These are phyloP conservation scores for Pomatorhinus ruficollis DNA, from an alignment of 2,113 vertebrate genomes.

Conservation along the genomic window DNA sequence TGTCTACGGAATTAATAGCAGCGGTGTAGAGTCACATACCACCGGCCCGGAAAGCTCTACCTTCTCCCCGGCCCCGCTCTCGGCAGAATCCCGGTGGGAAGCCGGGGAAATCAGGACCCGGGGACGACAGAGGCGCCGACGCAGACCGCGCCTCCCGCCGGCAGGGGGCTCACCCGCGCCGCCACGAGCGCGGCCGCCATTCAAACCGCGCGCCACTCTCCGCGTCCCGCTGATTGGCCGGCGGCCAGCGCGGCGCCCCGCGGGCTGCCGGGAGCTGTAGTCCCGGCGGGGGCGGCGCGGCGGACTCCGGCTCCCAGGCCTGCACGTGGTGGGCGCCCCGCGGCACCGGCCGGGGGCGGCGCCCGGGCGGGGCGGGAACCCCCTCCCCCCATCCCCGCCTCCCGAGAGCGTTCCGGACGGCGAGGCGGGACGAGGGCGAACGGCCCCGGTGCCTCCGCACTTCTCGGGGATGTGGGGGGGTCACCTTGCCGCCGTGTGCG, in stretches of 20 bases:
- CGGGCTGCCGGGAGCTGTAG: conserved; percentile 18
- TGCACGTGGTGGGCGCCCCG: conserved; percentile 40
- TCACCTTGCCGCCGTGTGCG: not conserved
- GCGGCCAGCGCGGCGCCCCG: not conserved
- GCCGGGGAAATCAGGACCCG: accelerated
- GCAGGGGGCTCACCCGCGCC: not conserved
- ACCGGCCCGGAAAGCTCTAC: not conserved
- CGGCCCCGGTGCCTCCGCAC: not conserved
- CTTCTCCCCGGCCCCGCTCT: not conserved
- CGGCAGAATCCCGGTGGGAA: not conserved
- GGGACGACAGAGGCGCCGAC: too few relatives aligned
- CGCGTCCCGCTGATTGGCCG: conserved; percentile 22
- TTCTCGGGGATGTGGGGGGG: not conserved
- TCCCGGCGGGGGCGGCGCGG: not conserved
- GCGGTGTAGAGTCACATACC: not conserved
- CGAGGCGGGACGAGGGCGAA: not conserved
- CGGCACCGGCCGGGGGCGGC: not conserved
- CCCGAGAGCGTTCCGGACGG: not conserved
- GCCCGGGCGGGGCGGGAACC: not conserved
- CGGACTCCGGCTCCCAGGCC: conserved; percentile 6
- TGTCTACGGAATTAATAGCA: not conserved
- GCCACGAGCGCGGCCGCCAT: conserved; percentile 9
- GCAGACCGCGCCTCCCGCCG: not conserved
- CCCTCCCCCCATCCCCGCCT: not conserved
- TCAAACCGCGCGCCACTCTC: conserved; percentile 50